These are phyloP conservation scores for Emydura subglobosa DNA, from an alignment of 2,113 vertebrate species.

Conservation along the genomic window DNA sequence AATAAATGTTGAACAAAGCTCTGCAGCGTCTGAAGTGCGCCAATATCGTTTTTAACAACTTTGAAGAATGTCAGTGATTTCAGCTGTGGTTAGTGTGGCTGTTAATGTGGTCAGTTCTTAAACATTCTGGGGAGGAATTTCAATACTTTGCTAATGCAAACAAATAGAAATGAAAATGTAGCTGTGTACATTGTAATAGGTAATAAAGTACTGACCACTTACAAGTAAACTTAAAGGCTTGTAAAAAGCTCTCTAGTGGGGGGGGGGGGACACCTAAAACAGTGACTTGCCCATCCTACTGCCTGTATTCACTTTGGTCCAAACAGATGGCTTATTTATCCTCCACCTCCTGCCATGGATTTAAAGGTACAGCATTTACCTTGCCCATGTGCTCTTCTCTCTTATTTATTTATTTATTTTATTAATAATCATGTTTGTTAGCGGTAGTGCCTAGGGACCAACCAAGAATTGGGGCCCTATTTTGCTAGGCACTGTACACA, in stretches of 20 bases:
- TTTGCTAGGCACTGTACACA: accelerated
- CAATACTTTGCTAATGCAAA: background rate
- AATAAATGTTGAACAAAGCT: background rate
- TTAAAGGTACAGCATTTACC: background rate
- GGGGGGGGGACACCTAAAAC: background rate
- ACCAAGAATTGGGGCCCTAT: background rate
- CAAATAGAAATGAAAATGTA: background rate
- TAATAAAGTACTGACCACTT: background rate
- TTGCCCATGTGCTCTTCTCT: background rate
- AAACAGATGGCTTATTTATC: background rate
- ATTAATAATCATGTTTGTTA: background rate
- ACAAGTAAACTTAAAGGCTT: background rate
- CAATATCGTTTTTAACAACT: background rate
- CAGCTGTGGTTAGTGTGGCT: background rate
- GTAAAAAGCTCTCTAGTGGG: background rate
- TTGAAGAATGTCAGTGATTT: background rate
- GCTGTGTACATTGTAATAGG: background rate
- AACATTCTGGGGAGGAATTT: background rate
- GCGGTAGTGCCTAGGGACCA: background rate
- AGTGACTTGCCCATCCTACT: background rate
- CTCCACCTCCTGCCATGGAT: background rate
- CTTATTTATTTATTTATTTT: background rate
- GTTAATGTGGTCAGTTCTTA: background rate
- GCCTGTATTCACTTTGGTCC: background rate
- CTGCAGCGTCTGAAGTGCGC: background rate